A percentile compares a stretch with the other conserved stretches of the same genome.
phyloP scores from a whole-genome alignment of 2,113 vertebrate genomes.

The Cathartes aura region DNA sequence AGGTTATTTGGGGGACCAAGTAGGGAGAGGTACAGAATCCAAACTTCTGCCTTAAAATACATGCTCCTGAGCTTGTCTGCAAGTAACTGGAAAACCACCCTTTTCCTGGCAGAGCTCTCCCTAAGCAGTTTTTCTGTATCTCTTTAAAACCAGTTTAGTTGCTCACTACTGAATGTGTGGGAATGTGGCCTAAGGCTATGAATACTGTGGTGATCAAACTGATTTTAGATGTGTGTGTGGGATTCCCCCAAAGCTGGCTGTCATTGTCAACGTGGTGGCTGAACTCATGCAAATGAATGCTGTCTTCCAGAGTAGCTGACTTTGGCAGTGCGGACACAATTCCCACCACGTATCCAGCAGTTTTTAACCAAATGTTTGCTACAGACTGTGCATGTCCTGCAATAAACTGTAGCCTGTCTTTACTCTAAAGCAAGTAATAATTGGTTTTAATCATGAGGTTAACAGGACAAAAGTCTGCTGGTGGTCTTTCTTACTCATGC shows the following conservation, averaged over 20 bases:
- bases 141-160: conserved; percentile 50
- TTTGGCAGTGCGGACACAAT: not conserved
- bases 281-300: rapidly evolving
- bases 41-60: not conserved
- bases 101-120: conserved; percentile 31
- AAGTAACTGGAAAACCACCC: not conserved
- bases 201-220: conserved; percentile 37
- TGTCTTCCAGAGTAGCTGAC: not conserved
- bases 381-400: not conserved
- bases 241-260: conserved; percentile 35
- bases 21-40: not conserved
- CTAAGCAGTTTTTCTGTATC: conserved; percentile 1
- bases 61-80: not conserved
- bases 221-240: conserved; percentile 20
- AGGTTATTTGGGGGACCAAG: not conserved
- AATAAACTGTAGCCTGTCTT: not conserved
- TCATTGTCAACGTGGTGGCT: not conserved
- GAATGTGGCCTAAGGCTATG: conserved; percentile 35
- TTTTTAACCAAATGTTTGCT: not conserved
- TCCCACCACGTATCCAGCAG: not conserved
- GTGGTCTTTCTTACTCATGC: not conserved
- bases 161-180: not conserved
- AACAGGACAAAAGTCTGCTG: not conserved
- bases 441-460: not conserved
- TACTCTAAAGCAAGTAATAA: not conserved